Percentiles rank a stretch among this genome's conserved stretches.
Evolutionary conservation across 2,113 vertebrate species (phyloP).

Genomic region (Isurus oxyrinchus): DNA sequence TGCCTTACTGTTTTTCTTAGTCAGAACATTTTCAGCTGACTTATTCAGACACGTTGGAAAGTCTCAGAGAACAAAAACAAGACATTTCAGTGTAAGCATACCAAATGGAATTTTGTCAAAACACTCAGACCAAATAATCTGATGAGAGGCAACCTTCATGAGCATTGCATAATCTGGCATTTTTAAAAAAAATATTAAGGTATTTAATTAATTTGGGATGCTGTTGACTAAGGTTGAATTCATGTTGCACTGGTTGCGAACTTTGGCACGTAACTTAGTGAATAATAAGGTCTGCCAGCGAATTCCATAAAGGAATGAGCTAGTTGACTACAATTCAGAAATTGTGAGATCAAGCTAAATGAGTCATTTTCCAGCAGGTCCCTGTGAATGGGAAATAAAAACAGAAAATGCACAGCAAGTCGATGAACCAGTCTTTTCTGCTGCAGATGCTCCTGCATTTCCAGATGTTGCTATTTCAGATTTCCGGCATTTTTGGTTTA

Average conservation of each 20-base stretch:
- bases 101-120: background rate
- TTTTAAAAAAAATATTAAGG: background rate
- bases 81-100: background rate
- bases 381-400: background rate
- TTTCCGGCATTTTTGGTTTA: background rate
- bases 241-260: background rate
- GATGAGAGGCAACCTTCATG: background rate
- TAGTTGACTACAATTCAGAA: background rate
- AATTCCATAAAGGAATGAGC: background rate
- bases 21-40: background rate
- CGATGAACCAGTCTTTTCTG: background rate
- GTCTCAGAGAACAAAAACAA: background rate
- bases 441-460: background rate
- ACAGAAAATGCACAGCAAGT: background rate
- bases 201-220: background rate
- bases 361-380: background rate
- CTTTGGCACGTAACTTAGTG: background rate
- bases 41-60: background rate
- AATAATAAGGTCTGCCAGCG: background rate
- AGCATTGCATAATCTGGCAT: background rate
- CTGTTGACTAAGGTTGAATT: background rate
- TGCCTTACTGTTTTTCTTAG: background rate
- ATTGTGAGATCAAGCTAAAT: conserved; percentile 5
- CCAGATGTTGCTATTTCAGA: background rate
- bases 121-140: background rate